A percentile compares a stretch with the other conserved stretches of the same genome.
Evolutionary conservation across 2,888 invertebrate species (phyloP).

Genomic region (Watsonalla cultraria): DNA sequence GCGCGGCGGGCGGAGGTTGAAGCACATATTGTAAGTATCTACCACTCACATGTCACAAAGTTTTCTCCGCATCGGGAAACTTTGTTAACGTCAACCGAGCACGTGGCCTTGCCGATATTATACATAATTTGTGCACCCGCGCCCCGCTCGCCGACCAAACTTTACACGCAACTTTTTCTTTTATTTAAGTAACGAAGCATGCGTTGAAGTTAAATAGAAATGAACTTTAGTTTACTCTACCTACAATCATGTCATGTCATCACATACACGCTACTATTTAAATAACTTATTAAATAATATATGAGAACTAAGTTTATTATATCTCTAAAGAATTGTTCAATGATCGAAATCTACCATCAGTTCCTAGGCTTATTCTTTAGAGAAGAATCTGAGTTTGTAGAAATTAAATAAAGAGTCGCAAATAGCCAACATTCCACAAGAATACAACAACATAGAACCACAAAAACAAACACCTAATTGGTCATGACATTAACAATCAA

Average conservation of each 20-base stretch:
- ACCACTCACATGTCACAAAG: slow-evolving; percentile 78
- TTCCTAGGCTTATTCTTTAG: no score
- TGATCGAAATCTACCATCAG: no score
- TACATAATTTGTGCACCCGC: slow-evolving; percentile 59
- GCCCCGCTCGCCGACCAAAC: slow-evolving; percentile 29
- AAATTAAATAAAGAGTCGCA: no score
- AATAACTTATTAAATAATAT: background rate
- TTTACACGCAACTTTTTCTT: slow-evolving; percentile 1
- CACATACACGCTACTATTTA: no score
- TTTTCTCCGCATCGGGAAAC: slow-evolving; percentile 77
- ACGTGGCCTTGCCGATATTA: slow-evolving; percentile 72
- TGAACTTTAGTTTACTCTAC: no score
- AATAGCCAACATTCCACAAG: no score
- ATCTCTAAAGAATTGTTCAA: no score
- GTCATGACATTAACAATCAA: background rate
- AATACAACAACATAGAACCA: no score
- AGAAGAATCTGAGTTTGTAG: no score
- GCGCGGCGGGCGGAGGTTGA: slow-evolving; percentile 35
- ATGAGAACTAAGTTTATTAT: background rate
- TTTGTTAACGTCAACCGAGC: slow-evolving; percentile 77
- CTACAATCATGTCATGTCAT: no score
- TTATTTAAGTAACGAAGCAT: background rate
- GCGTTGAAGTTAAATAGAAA: background rate
- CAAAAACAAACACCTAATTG: no score
- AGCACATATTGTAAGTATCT: slow-evolving; percentile 74